A percentile compares a stretch with the other conserved stretches of the same genome.
These are phyloP conservation scores for Acleris sparsana DNA, from an alignment of 2,888 invertebrate species.

Conservation along the genomic window DNA sequence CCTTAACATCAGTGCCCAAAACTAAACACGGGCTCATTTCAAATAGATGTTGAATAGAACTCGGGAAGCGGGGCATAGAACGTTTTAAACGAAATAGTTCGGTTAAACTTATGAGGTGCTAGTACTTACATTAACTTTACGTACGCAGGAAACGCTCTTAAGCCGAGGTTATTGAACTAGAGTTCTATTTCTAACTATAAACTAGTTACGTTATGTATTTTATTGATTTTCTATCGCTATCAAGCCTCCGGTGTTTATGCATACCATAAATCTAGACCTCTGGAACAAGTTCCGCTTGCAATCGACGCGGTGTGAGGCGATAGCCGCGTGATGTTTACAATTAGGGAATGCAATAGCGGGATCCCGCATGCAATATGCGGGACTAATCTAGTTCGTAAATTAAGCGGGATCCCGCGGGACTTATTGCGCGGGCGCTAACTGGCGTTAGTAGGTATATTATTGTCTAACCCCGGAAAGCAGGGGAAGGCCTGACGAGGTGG, in stretches of 20 bases:
- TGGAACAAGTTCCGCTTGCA: conserved; percentile 6
- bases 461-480: too few relatives aligned
- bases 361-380: too few relatives aligned
- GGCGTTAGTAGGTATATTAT: too few relatives aligned
- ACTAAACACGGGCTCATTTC: too few relatives aligned
- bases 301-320: background rate
- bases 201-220: conserved; percentile 34
- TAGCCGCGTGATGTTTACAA: too few relatives aligned
- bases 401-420: too few relatives aligned
- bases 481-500: too few relatives aligned
- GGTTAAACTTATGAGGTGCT: background rate
- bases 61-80: background rate
- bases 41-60: background rate
- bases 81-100: conserved; percentile 1
- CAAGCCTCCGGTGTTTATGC: conserved; percentile 29
- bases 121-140: background rate
- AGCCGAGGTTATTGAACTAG: conserved; percentile 38
- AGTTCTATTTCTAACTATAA: conserved; percentile 41
- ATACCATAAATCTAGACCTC: conserved; percentile 27
- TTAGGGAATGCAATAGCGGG: too few relatives aligned
- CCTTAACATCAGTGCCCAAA: too few relatives aligned
- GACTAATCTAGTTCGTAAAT: too few relatives aligned
- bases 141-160: conserved; percentile 14
- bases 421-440: too few relatives aligned
- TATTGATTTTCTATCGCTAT: conserved; percentile 33